Base-by-base conservation (phyloP, 1,140 invertebrate genomes). In the Frieseomelitta varia region DNA sequence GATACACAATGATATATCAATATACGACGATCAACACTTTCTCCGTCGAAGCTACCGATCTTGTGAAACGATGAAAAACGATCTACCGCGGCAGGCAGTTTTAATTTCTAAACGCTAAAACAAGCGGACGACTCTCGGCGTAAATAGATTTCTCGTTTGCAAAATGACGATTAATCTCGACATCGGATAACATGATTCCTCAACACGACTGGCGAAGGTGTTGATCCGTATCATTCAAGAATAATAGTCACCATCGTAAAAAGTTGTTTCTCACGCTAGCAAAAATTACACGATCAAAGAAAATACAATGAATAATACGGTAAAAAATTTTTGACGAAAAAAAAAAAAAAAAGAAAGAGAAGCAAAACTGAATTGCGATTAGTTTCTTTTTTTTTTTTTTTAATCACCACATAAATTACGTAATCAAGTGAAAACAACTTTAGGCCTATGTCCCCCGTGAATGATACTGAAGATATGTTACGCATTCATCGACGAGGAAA, bases 21-120 rank as follows among this genome's bases (percentile, higher is more conserved):
- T n/a, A n/a, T n/a, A 69, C 63, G 14, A 58, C 4, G 56, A 79
- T 79, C 75, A 72, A 84, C 76, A 84, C 75, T 56, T 84, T 84
- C 55, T 39, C 47, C 56, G 67, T 55, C 24, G 17, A 63, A 58
- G 21, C 10, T 39, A 27, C 1, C 14, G 30, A 10, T 4, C 1
- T 77, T 17, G 24, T n/a, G 67, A 39, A 21, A 51, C 34, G 53
- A 77, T 77, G 19, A 75, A 69, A 77, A 30, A 30, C 30, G 39
- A 30, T n/a, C 56, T 51, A 73, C 0, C 4, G 15, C 4, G 30
- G 30, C n/a, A 53, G 47, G n/a, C 72, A 71, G 63, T 34, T 27
- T 24, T 1, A 30, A 53, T 14, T 30, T 30, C 17, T 30, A 34
- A 53, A 24, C 6, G 15, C 2, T 24, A n/a, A 0, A 75, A 1